Base-by-base conservation (phyloP, 2,797 vertebrate species). In the Leptatherina wallacei region DNA sequence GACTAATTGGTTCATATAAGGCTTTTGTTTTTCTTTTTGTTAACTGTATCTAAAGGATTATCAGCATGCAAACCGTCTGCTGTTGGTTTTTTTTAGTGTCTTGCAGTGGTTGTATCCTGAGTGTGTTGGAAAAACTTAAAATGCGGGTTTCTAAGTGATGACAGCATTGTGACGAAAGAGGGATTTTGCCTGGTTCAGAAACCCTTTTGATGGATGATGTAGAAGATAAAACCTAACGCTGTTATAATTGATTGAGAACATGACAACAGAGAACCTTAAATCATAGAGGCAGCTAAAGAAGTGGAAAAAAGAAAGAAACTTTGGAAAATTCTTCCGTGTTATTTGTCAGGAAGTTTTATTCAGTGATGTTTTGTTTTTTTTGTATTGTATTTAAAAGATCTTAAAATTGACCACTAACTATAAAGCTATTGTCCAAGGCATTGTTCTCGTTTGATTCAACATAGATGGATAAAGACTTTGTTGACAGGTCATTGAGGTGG, bases 401-500 rank as follows among this genome's bases (percentile, higher is more conserved):
- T 74, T 36, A 7, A 85, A 74, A 72, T 36, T 51, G 38, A 61
- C 62, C 35, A 79, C 52, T 71, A 64, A 81, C 82, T 81, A 69
- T 47, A 66, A 86, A 83, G 78, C 77, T 51, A 75, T 85, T 88
- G 69, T 84, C 56, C 16, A 56, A 22, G 1, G 16, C 65, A 57
- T 80, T 88, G 83, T 86, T 79, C 72, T 65, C 69, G 59, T 78
- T 89, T 84, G 72, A 86, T 76, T 88, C 64, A 69, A 57, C 74
- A 74, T 82, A 83, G 75, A 68, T 77, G 51, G 80, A 77, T 91
- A 82, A 90, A 89, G 86, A 92, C 87, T 85, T 85, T 89, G 86
- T 84, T 86, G 89, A 89, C 87, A 85, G 83, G 78, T 81, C 87
- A 86, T 89, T 92, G 87, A 91, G 86, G 85, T 92, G 91, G 91